Base-by-base conservation (phyloP, 2,888 invertebrate species). In the Gonocerus acuteangulatus region DNA sequence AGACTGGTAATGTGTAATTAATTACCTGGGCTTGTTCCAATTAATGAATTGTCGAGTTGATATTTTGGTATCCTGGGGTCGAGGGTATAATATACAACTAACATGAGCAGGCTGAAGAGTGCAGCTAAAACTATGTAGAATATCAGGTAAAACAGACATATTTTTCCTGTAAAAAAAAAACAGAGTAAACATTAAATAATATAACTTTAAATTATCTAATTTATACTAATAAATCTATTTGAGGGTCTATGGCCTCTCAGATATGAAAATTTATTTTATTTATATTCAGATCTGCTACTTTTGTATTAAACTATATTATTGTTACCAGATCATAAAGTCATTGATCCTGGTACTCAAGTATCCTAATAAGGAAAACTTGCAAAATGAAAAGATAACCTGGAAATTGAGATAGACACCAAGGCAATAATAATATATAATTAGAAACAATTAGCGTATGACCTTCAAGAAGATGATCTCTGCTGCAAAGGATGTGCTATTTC, bases 81-180 rank as follows among this genome's bases (percentile, higher is more conserved):
- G 70, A 95, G 76, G 1, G 93, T 92, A 75, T 89, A 89, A 69
- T 87, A 86, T 80, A 99, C 96, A 62, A 89, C 88, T 83, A 91
- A 89, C 82, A 95, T 87, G 77, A 95, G 93, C 65, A 94, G 88
- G n/a, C 92, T 86, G 67, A 96, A 96, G 71, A 97, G 82, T 23
- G 91, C 91, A 19, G 89, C 91, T 71, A 99, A 79, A 67, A 90
- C 89, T 62, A 85, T 79, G 79, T 96, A 97, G 80, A 96, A 97
- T 70, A 91, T 82, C 70, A 92, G 78, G 79, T 97, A 99, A 81
- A 97, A 99, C n/a, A 92, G 75, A 57, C 85, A 82, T 72, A 97
- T 95, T 80, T 95, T 93, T 64, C 85, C 95, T 95, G 81, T 36
- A 83, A 77, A 75, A 66, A 59, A 71, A 69, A 70, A 34, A 48